phyloP scores from a whole-genome alignment of 64 coral and sea anemone species.

The Stylophora pistillata region DNA sequence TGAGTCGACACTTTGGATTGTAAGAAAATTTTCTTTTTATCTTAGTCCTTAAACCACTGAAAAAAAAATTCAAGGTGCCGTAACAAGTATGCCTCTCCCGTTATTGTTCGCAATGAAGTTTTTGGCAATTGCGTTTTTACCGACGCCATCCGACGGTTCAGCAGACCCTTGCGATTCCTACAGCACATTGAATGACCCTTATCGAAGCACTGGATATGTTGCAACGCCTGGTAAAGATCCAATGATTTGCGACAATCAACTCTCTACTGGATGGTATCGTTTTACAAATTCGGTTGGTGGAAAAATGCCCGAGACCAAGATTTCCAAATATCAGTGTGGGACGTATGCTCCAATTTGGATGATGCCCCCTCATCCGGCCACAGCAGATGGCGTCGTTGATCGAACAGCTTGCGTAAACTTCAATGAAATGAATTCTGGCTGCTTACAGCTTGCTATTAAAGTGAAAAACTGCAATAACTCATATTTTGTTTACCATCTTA shows the following conservation, averaged over 20 bases:
- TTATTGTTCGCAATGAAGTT: too few relatives aligned
- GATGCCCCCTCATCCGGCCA: conserved; percentile 25
- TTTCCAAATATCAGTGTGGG: background rate
- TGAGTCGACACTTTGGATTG: too few relatives aligned
- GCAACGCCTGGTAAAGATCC: background rate
- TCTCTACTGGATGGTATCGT: conserved; percentile 59
- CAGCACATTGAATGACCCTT: conserved; percentile 3
- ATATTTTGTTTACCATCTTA: conserved; percentile 54
- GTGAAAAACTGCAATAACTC: conserved; percentile 45
- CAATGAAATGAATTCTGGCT: background rate
- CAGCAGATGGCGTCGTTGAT: conserved; percentile 19
- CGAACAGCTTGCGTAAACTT: conserved; percentile 50
- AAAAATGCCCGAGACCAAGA: conserved; percentile 47
- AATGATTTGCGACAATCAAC: conserved; percentile 30
- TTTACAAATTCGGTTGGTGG: conserved; percentile 36
- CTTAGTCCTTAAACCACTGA: too few relatives aligned
- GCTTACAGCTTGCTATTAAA: background rate
- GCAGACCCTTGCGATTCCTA: conserved; percentile 26
- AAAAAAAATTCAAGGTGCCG: too few relatives aligned
- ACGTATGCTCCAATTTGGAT: conserved; percentile 71
- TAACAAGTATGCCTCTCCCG: too few relatives aligned
- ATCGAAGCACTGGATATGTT: conserved; percentile 26
- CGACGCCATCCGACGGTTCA: background rate
- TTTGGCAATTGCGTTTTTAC: background rate
- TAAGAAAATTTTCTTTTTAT: too few relatives aligned